phyloP scores from a whole-genome alignment of 53 echinoderm and acorn worm genomes.

The Mesocentrotus franciscanus region DNA sequence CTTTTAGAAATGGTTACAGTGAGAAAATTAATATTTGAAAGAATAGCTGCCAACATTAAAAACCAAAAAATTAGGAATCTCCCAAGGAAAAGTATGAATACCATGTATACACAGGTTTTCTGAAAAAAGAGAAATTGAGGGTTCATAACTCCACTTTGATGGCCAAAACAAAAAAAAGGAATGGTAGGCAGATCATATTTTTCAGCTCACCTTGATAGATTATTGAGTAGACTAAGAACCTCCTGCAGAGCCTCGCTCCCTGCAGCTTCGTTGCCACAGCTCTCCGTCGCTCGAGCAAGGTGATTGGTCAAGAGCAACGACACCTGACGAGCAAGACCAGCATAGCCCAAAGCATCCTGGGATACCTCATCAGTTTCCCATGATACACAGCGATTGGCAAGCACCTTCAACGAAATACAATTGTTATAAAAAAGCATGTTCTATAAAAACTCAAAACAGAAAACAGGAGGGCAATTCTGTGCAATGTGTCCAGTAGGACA shows the following conservation, averaged over 20 bases:
- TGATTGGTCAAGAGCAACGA: slow-evolving; percentile 92
- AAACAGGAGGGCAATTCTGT: neutral
- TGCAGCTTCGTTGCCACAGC: slow-evolving; percentile 88
- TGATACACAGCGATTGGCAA: slow-evolving; percentile 91
- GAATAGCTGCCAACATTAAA: too few relatives aligned
- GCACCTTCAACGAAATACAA: slow-evolving; percentile 66
- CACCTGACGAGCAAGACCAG: slow-evolving; percentile 93
- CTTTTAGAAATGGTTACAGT: too few relatives aligned
- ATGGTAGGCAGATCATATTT: too few relatives aligned
- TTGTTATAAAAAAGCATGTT: neutral
- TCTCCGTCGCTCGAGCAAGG: slow-evolving; percentile 89
- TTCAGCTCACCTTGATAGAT: slow-evolving; percentile 80
- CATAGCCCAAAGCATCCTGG: slow-evolving; percentile 85
- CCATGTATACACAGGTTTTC: too few relatives aligned
- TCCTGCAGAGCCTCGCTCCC: slow-evolving; percentile 91
- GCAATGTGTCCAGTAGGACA: too few relatives aligned
- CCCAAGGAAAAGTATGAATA: too few relatives aligned
- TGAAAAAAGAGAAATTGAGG: too few relatives aligned
- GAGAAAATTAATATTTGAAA: too few relatives aligned
- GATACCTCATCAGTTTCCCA: slow-evolving; percentile 88
- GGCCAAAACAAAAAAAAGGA: too few relatives aligned
- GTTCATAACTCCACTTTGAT: too few relatives aligned
- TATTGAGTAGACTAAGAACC: slow-evolving; percentile 84
- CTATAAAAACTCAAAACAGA: neutral
- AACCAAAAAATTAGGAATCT: too few relatives aligned